phyloP scores from a whole-genome alignment of 2,888 invertebrate genomes.

The Pardosa pseudoannulata region DNA sequence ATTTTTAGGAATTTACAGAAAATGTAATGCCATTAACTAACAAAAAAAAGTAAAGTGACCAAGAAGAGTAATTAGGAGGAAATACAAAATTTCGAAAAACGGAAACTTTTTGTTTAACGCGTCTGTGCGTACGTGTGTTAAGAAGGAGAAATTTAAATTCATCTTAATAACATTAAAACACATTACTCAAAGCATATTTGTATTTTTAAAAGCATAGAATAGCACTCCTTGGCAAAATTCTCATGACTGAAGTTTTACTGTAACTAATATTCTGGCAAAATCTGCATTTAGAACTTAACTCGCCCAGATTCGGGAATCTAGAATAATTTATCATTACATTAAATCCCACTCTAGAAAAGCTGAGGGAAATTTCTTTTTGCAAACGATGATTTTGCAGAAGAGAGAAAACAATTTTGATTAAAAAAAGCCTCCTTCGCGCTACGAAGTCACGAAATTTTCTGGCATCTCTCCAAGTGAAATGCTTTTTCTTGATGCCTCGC shows the following conservation, averaged over 20 bases:
- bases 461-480: neutral
- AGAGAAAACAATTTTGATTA: constrained; percentile 4
- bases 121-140: neutral
- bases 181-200: constrained; percentile 4
- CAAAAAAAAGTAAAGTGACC: too few species aligned
- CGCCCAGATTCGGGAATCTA: neutral
- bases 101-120: neutral
- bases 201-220: constrained; percentile 1
- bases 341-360: neutral
- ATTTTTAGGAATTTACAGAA: too few species aligned
- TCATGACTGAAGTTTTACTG: constrained; percentile 3
- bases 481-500: neutral
- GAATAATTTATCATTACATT: constrained; percentile 4
- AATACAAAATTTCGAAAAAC: neutral
- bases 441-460: neutral
- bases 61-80: too few species aligned
- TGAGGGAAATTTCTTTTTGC: neutral
- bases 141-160: neutral
- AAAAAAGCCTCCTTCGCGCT: neutral
- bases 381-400: neutral
- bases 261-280: constrained; percentile 1
- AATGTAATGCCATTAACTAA: too few species aligned
- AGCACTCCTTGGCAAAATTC: neutral
- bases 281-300: neutral
- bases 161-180: constrained; percentile 1